Base-by-base conservation (phyloP, 2,797 vertebrate species). In the Limosa lapponica region DNA sequence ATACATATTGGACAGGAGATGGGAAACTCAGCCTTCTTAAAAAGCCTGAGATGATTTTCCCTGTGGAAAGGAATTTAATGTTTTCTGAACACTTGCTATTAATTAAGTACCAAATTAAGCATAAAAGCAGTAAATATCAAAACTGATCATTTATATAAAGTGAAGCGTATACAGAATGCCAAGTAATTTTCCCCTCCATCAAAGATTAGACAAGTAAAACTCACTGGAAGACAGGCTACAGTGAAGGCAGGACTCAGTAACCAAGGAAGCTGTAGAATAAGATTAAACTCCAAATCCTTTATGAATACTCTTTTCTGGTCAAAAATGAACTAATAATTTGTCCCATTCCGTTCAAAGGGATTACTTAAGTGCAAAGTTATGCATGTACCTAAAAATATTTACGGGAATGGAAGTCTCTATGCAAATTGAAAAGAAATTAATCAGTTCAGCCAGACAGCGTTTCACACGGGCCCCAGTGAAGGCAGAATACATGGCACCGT, bases 371-470 rank as follows among this genome's bases (percentile, higher is more conserved):
- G 64, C 11, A 57, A 88, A 88, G 48, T 43, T 90, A 85, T 36
- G 57, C 44, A 48, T 0, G 34, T 59, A 87, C 52, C 80, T 85
- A 77, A 87, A 93, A 95, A 64, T 77, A 84, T 81, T 95, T 88
- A 69, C 0, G 0, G 41, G 71, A 88, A 64, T 28, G 8, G 64
- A 92, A 73, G 32, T 18, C 51, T 90, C 92, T 30, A 72, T 46
- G 85, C 44, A 87, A 93, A 84, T 9, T 80, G 66, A 41, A 95
- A 97, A 84, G 10, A 85, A 93, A 96, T 93, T 13, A 49, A 87
- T 93, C 57, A 25, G 55, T 73, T 88, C 36, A 49, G 73, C 27
- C 57, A 87, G 41, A 16, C 46, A 61, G 48, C 24, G 59, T 75
- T 92, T 72, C 37, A 11, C 32, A 10, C 0, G 0, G 69, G 43